Evolutionary conservation across 1,140 invertebrate species (phyloP).

Genomic region (Luehdorfia chinensis): DNA sequence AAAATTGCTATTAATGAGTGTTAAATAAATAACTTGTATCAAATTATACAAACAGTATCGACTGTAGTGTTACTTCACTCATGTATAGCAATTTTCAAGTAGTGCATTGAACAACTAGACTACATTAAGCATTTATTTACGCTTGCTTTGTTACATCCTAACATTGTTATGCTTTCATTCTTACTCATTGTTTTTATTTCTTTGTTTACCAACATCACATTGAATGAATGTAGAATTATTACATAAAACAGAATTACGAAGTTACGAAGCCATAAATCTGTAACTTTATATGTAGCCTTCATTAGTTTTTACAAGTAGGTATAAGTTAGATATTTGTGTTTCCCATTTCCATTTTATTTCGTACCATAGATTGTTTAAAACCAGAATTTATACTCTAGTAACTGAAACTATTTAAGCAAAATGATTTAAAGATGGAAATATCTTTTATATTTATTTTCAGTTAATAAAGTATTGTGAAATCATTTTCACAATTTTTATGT

Average conservation of each 20-base stretch:
- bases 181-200: background rate
- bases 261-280: too few species aligned
- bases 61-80: background rate
- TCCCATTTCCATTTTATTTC: background rate
- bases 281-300: background rate
- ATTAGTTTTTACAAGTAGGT: background rate
- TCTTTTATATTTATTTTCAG: too few species aligned
- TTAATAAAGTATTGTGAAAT: too few species aligned
- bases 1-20: slow-evolving; percentile 2
- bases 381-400: too few species aligned
- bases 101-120: background rate
- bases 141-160: background rate
- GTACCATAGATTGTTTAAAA: too few species aligned
- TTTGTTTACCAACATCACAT: too few species aligned
- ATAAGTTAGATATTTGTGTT: background rate
- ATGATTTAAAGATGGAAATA: too few species aligned
- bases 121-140: slow-evolving; percentile 5
- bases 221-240: background rate
- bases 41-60: background rate
- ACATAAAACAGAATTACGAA: slow-evolving; percentile 2
- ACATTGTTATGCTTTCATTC: background rate
- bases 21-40: background rate
- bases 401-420: too few species aligned
- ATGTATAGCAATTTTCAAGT: slow-evolving; percentile 3
- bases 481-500: too few species aligned